Evolutionary conservation across 2,797 vertebrate species (phyloP), one percentile per base, ranked within the genome.

Genomic region (Sebastes wilsoni): DNA sequence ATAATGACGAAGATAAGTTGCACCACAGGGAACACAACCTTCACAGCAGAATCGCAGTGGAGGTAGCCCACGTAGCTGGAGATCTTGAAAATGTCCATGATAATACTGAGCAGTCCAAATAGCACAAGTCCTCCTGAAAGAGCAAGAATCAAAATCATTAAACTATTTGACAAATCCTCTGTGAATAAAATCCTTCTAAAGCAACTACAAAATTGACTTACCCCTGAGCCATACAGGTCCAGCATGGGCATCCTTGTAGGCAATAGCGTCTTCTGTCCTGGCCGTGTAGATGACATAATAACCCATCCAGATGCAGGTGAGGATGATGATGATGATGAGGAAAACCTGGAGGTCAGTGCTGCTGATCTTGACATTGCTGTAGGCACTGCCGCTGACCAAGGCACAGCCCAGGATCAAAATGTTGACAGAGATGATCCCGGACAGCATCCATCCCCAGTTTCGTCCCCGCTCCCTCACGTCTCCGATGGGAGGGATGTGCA

Each of bases 161-260:
- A 32, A 18, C 3, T 0, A 13, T 68, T 8, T 52, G 18, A n/a
- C 14, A 52, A 46, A 46, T 46, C 42, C 42, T 46, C 16, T 46
- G 42, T 46, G 42, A 46, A 46, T 8, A 46, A 46, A 46, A 46
- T 27, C 0, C 23, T 13, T 54, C 3, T 30, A 2, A 36, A 28
- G 22, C 22, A 64, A 23, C 12, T 23, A 2, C 12, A 22, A 4
- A 7, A 32, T 46, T 3, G 13, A 65, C 88, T 83, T 83, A 99
- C 98, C 97, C 95, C 97, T 96, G 59, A 99, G 96, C 99, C 98
- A 99, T 59, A 99, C 80, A 20, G 98, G 97, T 22, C 98, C 98
- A 0, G 98, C 98, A 0, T 99, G 97, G n/a, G 92, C 84, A 52
- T 99, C 99, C 81, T 94, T 97, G 91, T 96, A 97, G 16, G 93